Evolutionary conservation across 2,797 vertebrate species (phyloP).

Genomic region (Erpetoichthys calabaricus): DNA sequence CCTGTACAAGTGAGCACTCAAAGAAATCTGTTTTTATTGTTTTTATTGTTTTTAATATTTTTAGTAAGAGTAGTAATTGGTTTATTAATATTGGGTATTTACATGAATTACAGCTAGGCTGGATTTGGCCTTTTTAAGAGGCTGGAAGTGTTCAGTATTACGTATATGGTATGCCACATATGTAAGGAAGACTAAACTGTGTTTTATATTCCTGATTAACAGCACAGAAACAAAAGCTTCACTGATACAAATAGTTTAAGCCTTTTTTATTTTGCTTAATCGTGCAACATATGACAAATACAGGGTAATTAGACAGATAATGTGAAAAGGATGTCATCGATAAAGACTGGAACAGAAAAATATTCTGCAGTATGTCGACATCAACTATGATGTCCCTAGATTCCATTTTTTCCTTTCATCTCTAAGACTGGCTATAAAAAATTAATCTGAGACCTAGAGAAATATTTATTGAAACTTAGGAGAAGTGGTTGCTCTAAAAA

Average conservation of each 20-base stretch:
- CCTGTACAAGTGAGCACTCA: too few species aligned
- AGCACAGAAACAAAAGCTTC: neutral
- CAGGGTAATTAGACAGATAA: slow-evolving; percentile 53
- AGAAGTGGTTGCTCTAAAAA: slow-evolving; percentile 60
- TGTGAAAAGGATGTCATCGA: slow-evolving; percentile 42
- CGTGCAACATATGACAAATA: slow-evolving; percentile 34
- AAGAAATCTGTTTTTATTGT: too few species aligned
- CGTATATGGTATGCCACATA: neutral
- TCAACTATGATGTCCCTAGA: slow-evolving; percentile 42
- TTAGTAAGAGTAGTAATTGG: too few species aligned
- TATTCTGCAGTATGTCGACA: slow-evolving; percentile 52
- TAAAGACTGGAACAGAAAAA: slow-evolving; percentile 58
- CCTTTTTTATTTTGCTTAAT: slow-evolving; percentile 21
- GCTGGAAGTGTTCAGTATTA: too few species aligned
- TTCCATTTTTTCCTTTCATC: slow-evolving; percentile 45
- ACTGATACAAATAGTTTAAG: slow-evolving; percentile 9
- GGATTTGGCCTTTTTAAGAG: too few species aligned
- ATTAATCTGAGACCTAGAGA: slow-evolving; percentile 70
- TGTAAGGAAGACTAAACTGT: neutral
- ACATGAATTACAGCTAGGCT: too few species aligned
- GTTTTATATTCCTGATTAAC: neutral
- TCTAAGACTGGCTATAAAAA: slow-evolving; percentile 55
- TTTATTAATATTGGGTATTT: too few species aligned
- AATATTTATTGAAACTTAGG: slow-evolving; percentile 68
- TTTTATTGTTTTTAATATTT: too few species aligned